Evolutionary conservation across 2,113 vertebrate genomes (phyloP), one percentile per base, ranked within the genome.

Genomic region (Xenus cinereus): DNA sequence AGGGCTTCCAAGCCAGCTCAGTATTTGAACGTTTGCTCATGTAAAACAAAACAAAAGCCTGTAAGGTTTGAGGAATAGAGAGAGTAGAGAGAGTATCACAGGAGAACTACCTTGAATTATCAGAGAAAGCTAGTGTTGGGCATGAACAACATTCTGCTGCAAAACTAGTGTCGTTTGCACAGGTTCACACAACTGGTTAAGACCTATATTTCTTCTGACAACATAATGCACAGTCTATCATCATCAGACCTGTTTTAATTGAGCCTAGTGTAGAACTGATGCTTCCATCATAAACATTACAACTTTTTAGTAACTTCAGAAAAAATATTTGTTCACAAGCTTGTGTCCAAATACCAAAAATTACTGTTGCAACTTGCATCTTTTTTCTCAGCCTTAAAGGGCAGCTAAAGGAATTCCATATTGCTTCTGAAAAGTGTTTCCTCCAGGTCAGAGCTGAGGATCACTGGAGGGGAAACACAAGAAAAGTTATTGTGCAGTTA

Each of bases 381-480:
- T 84, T 74, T 87, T 54, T 37, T 5, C 48, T n/a, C 27, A 54
- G 64, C 64, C 33, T 78, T 46, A 74, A 62, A 86, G 14, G 19
- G 27, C 26, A 67, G 20, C 50, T 74, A 69, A 80, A 83, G 22
- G 24, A 89, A 93, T 62, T 74, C 41, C 45, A 50, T 4, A 27
- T 24, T 62, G 41, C 28, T 60, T 73, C 30, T 83, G 37, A 68
- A 93, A 93, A 82, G 72, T 69, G 59, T 39, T 93, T 86, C 82
- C 75, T 93, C 37, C 26, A 15, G 30, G 56, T 60, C 79, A 92
- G 68, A 67, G 59, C 88, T 7, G 9, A 83, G 72, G 50, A 82
- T 57, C 66, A 62, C 35, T 24, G 53, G 53, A 69, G 41, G 35
- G 46, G 59, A 88, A 94, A 87, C 54, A 93, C 63, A 87, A 80